phyloP scores from a whole-genome alignment of 2,797 vertebrate genomes.

The Delichon dasypus region DNA sequence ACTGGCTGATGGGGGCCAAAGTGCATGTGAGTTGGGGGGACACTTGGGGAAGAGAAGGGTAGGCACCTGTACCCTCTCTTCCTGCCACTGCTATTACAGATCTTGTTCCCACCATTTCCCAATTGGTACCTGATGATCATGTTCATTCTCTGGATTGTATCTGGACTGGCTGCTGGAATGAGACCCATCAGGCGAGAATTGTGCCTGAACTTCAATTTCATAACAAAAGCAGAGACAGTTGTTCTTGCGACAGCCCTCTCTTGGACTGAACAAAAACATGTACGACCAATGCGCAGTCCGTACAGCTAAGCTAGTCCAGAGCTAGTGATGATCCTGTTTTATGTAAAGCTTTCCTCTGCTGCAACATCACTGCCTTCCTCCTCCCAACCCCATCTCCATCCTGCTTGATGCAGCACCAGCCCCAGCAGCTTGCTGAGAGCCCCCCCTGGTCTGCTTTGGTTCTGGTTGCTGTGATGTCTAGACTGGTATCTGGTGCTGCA shows the following conservation, averaged over 20 bases:
- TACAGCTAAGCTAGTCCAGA: neutral
- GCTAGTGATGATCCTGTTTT: neutral
- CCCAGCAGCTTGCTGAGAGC: neutral
- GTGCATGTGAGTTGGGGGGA: conserved; percentile 44
- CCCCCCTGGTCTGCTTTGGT: neutral
- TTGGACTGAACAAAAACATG: conserved; percentile 17
- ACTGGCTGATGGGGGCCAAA: conserved; percentile 61
- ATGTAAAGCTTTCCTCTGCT: neutral
- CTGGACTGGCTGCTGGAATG: neutral
- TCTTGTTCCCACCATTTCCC: neutral
- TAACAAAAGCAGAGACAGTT: conserved; percentile 42
- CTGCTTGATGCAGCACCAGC: neutral
- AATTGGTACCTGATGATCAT: neutral
- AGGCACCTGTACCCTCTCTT: conserved; percentile 50
- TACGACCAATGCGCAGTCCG: neutral
- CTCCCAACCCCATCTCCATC: neutral
- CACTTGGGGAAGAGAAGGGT: neutral
- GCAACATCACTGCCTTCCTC: neutral
- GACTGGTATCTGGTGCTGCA: neutral
- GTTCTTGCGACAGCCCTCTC: conserved; percentile 55
- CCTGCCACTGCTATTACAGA: neutral
- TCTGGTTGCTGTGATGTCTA: neutral
- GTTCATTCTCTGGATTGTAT: neutral
- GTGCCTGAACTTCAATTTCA: conserved; percentile 39
- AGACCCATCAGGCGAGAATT: neutral